Conservation (phyloP, 2,888 invertebrate genomes). For the Biston betularia region DNA sequence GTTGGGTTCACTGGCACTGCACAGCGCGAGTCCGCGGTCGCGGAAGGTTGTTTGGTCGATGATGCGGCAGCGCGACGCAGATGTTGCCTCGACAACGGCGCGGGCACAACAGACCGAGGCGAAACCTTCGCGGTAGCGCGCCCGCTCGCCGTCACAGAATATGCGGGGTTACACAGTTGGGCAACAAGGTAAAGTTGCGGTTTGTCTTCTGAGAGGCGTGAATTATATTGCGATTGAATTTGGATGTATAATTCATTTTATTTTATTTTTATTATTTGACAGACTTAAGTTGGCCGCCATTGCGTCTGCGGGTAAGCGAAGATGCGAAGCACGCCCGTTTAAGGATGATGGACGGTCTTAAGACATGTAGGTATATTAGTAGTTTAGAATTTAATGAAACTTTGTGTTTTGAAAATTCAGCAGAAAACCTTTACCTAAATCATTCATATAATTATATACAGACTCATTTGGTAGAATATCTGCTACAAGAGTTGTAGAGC, state of each 20-base stretch:
- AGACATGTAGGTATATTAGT: too few species aligned
- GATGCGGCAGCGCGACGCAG: conserved; percentile 54
- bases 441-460: too few species aligned
- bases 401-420: too few species aligned
- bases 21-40: conserved; percentile 56
- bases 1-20: conserved; percentile 73
- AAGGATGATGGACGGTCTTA: too few species aligned
- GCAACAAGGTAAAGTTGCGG: conserved; percentile 43
- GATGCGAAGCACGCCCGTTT: too few species aligned
- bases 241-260: not conserved
- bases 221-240: not conserved
- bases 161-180: conserved; percentile 42
- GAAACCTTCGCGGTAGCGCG: conserved; percentile 66
- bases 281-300: too few species aligned
- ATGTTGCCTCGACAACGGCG: conserved; percentile 78
- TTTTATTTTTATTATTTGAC: too few species aligned
- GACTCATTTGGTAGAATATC: too few species aligned
- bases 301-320: too few species aligned
- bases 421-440: too few species aligned
- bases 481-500: too few species aligned
- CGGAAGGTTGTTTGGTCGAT: conserved; percentile 54
- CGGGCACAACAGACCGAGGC: conserved; percentile 74
- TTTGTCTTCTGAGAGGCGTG: conserved; percentile 8
- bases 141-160: conserved; percentile 66
- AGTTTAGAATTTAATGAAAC: too few species aligned